Base-by-base conservation (phyloP, 2,888 invertebrate genomes). In the Drosophila subsilvestris region DNA sequence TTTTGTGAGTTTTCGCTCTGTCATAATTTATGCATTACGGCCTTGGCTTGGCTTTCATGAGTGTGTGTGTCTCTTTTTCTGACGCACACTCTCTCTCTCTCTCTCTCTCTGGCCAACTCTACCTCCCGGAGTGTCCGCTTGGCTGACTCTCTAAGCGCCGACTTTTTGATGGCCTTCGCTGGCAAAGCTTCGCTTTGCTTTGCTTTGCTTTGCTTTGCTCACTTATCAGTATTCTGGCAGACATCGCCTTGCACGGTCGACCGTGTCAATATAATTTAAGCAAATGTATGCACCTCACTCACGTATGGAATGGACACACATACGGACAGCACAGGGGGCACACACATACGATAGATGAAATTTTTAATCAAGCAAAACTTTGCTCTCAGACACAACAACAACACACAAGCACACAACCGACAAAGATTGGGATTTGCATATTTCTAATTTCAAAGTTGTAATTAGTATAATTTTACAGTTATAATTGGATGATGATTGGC, bases 391-490 rank as follows among this genome's bases (percentile, higher is more conserved):
- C 47, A 61, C 56, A 51, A 18, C 56, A 51, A 18, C 44, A 14
- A 49, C 32, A 18, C 18, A 42, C 17, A 29, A 37, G n/a, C 44
- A n/a, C 9, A 20, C 1, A 18, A 22, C 8, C 42, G 60, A 27
- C 48, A 17, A 50, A 44, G 42, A 42, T 54, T 18, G 55, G 56
- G 60, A 85, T 85, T 85, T 86, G 85, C 85, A 85, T 85, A 86
- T 85, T 88, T 88, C 79, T 88, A 85, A 85, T 85, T 88, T 87
- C 85, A 85, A 85, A 85, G 79, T 85, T 85, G 85, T 85, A 85
- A 85, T 85, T 85, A 85, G 88, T 85, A 85, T 85, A 85, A 85
- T 88, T 85, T 85, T 85, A 88, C 81, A 77, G 85, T 76, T 86
- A 75, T 85, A 86, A 85, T 85, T 85, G 88, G 87, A 85, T 88